Evolutionary conservation across 1,140 invertebrate species (phyloP).

Genomic region (Schlechtendalia chinensis): DNA sequence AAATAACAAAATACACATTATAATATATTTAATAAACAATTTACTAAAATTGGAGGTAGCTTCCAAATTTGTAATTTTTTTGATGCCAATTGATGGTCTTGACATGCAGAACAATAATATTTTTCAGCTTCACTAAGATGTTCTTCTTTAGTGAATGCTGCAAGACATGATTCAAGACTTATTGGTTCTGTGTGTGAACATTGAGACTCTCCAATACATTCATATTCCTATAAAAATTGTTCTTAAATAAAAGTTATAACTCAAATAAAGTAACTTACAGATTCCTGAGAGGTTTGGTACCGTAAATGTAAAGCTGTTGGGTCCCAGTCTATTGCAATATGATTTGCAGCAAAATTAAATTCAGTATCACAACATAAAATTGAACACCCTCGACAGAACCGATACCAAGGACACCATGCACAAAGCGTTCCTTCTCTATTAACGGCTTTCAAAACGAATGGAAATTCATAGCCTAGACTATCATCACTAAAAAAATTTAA

Average conservation of each 20-base stretch:
- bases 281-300: conserved; percentile 79
- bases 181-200: conserved; percentile 74
- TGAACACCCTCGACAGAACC: conserved; percentile 80
- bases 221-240: conserved; percentile 62
- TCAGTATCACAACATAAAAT: conserved; percentile 67
- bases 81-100: conserved; percentile 75
- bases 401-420: conserved; percentile 79
- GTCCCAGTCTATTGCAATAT: conserved; percentile 83
- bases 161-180: conserved; percentile 75
- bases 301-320: conserved; percentile 83
- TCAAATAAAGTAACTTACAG: conserved; percentile 58
- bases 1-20: not conserved
- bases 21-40: conserved; percentile 51
- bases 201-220: conserved; percentile 67
- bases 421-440: conserved; percentile 69
- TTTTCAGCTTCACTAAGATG: conserved; percentile 73
- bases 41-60: conserved; percentile 79
- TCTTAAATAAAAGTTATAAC: not conserved
- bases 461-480: conserved; percentile 84
- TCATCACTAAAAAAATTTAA: conserved; percentile 68
- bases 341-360: conserved; percentile 58
- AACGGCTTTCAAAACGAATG: conserved; percentile 78
- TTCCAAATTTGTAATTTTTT: conserved; percentile 90
- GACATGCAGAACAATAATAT: conserved; percentile 81
- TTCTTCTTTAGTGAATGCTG: conserved; percentile 83